Evolutionary conservation across 2,888 invertebrate species (phyloP).

Genomic region (Kryphioiulus occultus): DNA sequence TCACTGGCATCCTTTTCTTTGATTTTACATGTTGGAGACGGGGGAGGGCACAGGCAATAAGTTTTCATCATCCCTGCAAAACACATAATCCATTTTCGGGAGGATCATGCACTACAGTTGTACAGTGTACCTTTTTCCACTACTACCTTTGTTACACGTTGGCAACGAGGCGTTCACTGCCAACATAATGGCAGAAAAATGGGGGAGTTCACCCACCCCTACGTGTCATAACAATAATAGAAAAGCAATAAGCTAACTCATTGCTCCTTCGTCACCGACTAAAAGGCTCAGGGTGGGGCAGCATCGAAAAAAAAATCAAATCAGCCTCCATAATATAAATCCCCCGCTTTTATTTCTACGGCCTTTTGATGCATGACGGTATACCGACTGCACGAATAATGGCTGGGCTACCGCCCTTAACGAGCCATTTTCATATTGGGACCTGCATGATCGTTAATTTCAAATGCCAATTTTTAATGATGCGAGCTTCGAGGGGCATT

Average conservation of each 20-base stretch:
- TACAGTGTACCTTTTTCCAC: not conserved
- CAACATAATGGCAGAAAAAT: not conserved
- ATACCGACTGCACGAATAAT: conserved; percentile 4
- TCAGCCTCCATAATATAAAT: not conserved
- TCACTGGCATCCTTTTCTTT: not conserved
- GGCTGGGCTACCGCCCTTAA: not conserved
- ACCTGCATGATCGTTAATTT: conserved; percentile 14
- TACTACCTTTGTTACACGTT: conserved; percentile 21
- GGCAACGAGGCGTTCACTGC: not conserved
- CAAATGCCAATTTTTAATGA: conserved; percentile 23
- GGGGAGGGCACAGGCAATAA: not conserved
- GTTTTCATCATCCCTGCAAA: not conserved
- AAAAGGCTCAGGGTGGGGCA: conserved; percentile 4
- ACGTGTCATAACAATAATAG: not conserved
- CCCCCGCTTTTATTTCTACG: not conserved
- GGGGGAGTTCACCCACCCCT: not conserved
- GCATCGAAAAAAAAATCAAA: not conserved
- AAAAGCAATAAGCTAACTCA: conserved; percentile 17
- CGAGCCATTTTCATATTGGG: not conserved
- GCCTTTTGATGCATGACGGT: not conserved
- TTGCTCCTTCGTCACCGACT: not conserved
- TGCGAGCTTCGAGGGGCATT: not conserved
- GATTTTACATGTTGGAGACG: not conserved
- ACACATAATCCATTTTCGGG: no score
- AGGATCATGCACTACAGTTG: not conserved